Percentiles rank a stretch among this genome's conserved stretches.
phyloP scores from a whole-genome alignment of 2,888 invertebrate genomes.

The Acanthosepion esculentum region DNA sequence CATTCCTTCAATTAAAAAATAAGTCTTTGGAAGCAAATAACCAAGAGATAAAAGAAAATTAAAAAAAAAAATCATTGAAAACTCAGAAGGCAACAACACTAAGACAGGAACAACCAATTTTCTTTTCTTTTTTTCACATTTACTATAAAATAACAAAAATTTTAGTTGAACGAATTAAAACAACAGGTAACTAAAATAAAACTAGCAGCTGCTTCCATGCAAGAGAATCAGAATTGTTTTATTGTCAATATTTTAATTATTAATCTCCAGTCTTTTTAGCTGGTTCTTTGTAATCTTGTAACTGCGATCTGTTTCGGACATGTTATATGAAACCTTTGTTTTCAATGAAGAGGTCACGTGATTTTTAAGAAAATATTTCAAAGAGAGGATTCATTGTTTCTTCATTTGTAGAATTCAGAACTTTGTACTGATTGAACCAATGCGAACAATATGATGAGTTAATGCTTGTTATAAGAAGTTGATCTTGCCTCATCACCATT shows the following conservation, averaged over 20 bases:
- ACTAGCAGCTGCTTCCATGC: neutral
- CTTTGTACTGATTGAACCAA: too few relatives aligned
- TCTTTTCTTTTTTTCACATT: neutral
- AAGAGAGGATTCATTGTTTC: too few relatives aligned
- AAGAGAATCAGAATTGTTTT: neutral
- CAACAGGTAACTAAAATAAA: neutral
- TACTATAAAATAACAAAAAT: neutral
- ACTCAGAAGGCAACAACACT: neutral
- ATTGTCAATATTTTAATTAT: neutral
- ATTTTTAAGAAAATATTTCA: too few relatives aligned
- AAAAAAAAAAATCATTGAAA: neutral
- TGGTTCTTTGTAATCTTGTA: too few relatives aligned
- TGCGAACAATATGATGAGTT: too few relatives aligned
- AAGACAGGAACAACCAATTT: neutral
- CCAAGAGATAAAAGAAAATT: neutral
- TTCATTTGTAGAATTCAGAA: too few relatives aligned
- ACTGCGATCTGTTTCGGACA: too few relatives aligned
- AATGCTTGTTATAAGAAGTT: too few relatives aligned
- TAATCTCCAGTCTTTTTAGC: neutral
- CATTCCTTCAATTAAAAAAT: neutral
- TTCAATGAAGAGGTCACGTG: too few relatives aligned
- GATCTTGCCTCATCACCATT: too few relatives aligned
- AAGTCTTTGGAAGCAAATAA: neutral
- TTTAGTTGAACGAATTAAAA: neutral
- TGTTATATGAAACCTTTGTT: too few relatives aligned